These are phyloP conservation scores for Xanthia togata DNA, from an alignment of 2,888 invertebrate genomes.

Conservation along the genomic window DNA sequence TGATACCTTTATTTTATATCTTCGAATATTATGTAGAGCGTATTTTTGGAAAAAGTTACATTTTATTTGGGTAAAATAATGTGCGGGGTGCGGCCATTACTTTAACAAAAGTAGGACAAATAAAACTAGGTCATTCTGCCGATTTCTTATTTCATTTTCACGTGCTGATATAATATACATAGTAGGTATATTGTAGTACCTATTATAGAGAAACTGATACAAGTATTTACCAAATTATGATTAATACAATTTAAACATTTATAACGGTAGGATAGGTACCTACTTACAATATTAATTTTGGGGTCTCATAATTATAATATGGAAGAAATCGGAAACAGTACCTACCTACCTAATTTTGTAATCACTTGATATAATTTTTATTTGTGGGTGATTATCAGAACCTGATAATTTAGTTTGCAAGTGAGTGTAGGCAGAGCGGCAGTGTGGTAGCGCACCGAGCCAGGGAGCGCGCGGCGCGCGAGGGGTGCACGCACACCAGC, in stretches of 20 bases:
- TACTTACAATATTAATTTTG: not conserved
- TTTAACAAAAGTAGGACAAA: slow-evolving; percentile 58
- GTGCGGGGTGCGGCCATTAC: slow-evolving; percentile 68
- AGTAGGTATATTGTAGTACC: not conserved
- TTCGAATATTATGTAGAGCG: not conserved
- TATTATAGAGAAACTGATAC: not conserved
- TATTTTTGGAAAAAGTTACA: slow-evolving; percentile 27
- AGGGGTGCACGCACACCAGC: slow-evolving; percentile 73
- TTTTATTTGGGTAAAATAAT: slow-evolving; percentile 24
- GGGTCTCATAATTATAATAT: not conserved
- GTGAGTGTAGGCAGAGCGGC: slow-evolving; percentile 27
- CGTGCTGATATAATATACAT: slow-evolving; percentile 8
- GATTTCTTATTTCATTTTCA: slow-evolving; percentile 42
- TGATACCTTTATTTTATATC: not conserved
- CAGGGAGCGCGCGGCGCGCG: slow-evolving; percentile 4
- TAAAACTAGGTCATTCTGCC: slow-evolving; percentile 59
- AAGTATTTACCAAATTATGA: not conserved
- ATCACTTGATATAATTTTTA: not conserved
- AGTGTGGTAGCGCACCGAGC: slow-evolving; percentile 14
- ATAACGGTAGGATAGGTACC: not conserved
- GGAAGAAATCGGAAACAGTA: not conserved
- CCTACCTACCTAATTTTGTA: not conserved
- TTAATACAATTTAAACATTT: not conserved
- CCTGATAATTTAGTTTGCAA: not conserved
- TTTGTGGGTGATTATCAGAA: slow-evolving; percentile 5